These are phyloP conservation scores for Oscheius sp. DNA, from an alignment of 2,888 invertebrate species.

Conservation along the genomic window DNA sequence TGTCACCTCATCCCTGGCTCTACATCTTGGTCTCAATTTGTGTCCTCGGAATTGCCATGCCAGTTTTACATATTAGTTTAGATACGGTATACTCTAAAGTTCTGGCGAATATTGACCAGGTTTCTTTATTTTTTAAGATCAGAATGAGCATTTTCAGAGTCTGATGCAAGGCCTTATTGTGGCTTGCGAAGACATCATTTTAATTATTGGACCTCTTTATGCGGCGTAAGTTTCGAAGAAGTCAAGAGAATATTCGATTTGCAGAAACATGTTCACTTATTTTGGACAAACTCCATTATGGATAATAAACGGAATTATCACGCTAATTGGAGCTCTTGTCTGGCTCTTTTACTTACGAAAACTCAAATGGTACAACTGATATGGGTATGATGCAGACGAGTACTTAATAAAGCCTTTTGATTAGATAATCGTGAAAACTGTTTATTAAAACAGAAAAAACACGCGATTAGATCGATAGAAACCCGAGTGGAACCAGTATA, in stretches of 20 bases:
- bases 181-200: slow-evolving; percentile 43
- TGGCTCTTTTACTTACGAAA: slow-evolving; percentile 13
- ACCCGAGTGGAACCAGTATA: neutral
- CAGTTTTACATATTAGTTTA: slow-evolving; percentile 37
- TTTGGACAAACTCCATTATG: slow-evolving; percentile 40
- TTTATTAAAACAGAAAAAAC: slow-evolving; percentile 16
- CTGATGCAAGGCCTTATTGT: slow-evolving; percentile 49
- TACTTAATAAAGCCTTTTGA: too few species aligned
- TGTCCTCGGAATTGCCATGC: slow-evolving; percentile 48
- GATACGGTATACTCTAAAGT: slow-evolving; percentile 51
- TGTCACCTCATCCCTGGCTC: slow-evolving; percentile 31
- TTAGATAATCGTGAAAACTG: slow-evolving; percentile 1
- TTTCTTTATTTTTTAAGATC: neutral
- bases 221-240: slow-evolving; percentile 41
- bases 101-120: slow-evolving; percentile 51
- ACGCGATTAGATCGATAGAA: neutral
- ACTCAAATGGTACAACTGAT: slow-evolving; percentile 15
- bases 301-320: slow-evolving; percentile 39
- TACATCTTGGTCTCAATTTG: slow-evolving; percentile 40
- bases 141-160: slow-evolving; percentile 19
- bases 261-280: slow-evolving; percentile 31
- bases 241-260: neutral
- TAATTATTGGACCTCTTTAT: slow-evolving; percentile 45
- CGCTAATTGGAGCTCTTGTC: neutral
- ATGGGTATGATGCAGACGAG: slow-evolving; percentile 1